Conservation (phyloP, 2,888 invertebrate genomes). For the Prosopocoilus inquinatus region DNA sequence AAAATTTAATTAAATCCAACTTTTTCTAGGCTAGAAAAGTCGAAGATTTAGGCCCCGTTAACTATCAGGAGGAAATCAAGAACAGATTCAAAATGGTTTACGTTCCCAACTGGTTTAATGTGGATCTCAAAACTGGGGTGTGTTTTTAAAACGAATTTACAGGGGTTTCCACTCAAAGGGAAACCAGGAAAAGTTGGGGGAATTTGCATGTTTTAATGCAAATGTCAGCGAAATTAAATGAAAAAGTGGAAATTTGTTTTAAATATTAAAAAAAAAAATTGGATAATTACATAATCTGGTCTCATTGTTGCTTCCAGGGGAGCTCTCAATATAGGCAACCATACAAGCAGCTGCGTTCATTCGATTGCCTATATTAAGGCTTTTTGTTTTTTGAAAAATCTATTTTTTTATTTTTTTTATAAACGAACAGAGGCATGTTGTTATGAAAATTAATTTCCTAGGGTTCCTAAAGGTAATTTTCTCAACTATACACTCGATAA, state of each 20-base stretch:
- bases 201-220: too few species aligned
- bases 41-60: slow-evolving; percentile 86
- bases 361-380: too few species aligned
- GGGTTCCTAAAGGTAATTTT: background rate
- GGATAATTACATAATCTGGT: too few species aligned
- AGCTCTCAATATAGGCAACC: too few species aligned
- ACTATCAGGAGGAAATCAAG: slow-evolving; percentile 92
- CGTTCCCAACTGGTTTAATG: slow-evolving; percentile 99
- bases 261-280: too few species aligned
- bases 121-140: slow-evolving; percentile 97
- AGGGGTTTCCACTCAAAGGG: background rate
- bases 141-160: slow-evolving; percentile 38
- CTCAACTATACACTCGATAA: background rate
- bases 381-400: too few species aligned
- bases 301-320: too few species aligned
- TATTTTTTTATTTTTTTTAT: too few species aligned
- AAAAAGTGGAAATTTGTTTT: too few species aligned
- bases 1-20: background rate
- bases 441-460: background rate
- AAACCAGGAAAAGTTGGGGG: background rate
- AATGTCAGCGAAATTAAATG: too few species aligned
- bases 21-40: slow-evolving; percentile 67
- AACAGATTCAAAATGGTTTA: slow-evolving; percentile 89
- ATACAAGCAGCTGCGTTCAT: too few species aligned
- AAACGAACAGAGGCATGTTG: too few species aligned